Evolutionary conservation across 2,888 invertebrate species (phyloP), one percentile per base, ranked within the genome.

Genomic region (Cosmorhoe ocellata): DNA sequence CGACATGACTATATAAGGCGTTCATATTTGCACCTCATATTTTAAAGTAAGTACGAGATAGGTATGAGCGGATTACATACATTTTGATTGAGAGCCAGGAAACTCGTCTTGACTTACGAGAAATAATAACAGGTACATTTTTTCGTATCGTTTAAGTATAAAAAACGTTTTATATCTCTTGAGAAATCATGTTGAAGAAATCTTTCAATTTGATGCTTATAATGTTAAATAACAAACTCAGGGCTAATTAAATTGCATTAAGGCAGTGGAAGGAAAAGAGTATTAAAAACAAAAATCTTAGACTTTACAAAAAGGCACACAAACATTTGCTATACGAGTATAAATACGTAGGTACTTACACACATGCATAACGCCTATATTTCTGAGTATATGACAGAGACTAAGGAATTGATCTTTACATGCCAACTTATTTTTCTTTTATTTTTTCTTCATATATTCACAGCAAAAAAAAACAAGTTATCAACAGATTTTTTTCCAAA

Each of bases 1-100:
- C 83, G 74, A 78, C 76, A 79, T 74, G 63, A 67, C 84, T 84
- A 79, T 81, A 86, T 84, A 85, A 76, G 84, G 87, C 71, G 67
- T 69, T 79, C 74, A 74, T 80, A 81, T 84, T 84, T 84, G 73
- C 81, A 81, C 84, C 76, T 82, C 69, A 79, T 76, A 80, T 76
- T 76, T 79, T 76, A 71, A 58, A 56, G 59, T 51, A 66, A 63
- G 56, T 18, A 3, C 5, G 18, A 18, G n/a, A n/a, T n/a, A 64
- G 69, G 61, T 69, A 69, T 58, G 69, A 67, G 57, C 45, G 48
- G 54, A 66, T 65, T 74, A 66, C 69, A 68, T 69, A 60, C 58
- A 66, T 74, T 74, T 76, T 75, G 78, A 76, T 80, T 77, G 68
- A 74, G 61, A 64, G 68, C 64, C 64, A 56, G 56, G 53, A 50